These are phyloP conservation scores for Notechis scutatus DNA, from an alignment of 2,113 vertebrate genomes.

Conservation along the genomic window DNA sequence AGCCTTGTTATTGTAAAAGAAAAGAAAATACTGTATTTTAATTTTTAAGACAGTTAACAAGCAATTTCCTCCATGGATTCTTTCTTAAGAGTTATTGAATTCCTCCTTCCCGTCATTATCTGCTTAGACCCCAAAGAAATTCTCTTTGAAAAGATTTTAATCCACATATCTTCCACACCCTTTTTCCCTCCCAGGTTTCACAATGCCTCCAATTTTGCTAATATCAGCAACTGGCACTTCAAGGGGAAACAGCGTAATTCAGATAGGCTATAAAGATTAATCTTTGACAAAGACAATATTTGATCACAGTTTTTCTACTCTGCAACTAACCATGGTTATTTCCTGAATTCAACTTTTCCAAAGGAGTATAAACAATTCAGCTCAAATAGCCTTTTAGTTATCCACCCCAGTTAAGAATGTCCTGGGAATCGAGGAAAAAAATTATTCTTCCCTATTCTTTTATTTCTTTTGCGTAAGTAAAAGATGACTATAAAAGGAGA, in stretches of 20 bases:
- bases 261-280: slow-evolving; percentile 17
- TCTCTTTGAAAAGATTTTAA: slow-evolving; percentile 19
- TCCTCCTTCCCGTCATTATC: not conserved
- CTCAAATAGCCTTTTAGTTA: slow-evolving; percentile 13
- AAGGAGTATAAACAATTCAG: slow-evolving; percentile 38
- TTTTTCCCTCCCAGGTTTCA: not conserved
- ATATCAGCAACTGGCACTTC: not conserved
- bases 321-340: slow-evolving; percentile 24
- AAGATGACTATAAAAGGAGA: not conserved
- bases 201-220: slow-evolving; percentile 15
- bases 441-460: not conserved
- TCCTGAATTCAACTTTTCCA: not conserved
- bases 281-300: slow-evolving; percentile 27
- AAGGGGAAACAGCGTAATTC: not conserved
- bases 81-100: slow-evolving; percentile 1
- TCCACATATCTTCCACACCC: not conserved
- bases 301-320: not conserved
- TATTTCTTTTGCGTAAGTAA: not conserved
- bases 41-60: not conserved
- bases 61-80: not conserved
- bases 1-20: not conserved
- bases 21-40: not conserved
- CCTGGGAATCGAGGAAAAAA: not conserved
- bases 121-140: not conserved
- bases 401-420: not conserved